phyloP scores from a whole-genome alignment of 2,113 vertebrate species.

The Tricholaema leucomelas region DNA sequence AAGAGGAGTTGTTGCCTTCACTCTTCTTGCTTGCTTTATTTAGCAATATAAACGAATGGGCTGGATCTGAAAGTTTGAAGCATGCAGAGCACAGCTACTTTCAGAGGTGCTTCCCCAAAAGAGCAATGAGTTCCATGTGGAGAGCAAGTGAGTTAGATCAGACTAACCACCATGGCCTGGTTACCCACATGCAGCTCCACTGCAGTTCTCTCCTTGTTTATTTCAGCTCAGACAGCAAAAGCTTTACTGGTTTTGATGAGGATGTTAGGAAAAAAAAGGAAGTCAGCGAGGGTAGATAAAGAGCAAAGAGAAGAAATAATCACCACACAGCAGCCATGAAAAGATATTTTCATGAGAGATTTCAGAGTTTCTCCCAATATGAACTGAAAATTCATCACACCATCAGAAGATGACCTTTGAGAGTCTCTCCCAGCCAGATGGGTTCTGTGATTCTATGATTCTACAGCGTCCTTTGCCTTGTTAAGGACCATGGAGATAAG shows the following conservation, averaged over 20 bases:
- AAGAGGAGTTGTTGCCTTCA: background rate
- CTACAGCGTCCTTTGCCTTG: background rate
- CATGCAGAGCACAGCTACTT: background rate
- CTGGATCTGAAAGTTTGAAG: background rate
- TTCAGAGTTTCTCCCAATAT: background rate
- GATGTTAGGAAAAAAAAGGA: background rate
- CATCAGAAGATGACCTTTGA: background rate
- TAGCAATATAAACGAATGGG: background rate
- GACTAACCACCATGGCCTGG: background rate
- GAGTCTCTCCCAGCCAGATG: too few species aligned
- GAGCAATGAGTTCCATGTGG: background rate
- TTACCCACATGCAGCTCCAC: background rate
- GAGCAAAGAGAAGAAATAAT: background rate
- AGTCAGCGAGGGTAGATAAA: background rate
- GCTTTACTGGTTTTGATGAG: background rate
- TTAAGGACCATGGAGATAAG: background rate
- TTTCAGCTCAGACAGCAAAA: background rate
- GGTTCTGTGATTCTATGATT: too few species aligned
- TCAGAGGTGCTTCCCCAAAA: background rate
- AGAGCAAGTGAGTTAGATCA: background rate
- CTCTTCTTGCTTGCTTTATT: background rate
- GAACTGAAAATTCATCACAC: background rate
- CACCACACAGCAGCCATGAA: background rate
- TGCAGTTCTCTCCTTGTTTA: background rate
- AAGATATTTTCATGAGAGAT: background rate